Evolutionary conservation across 2,113 vertebrate genomes (phyloP), one percentile per base, ranked within the genome.

Genomic region (Paradisaea rubra): DNA sequence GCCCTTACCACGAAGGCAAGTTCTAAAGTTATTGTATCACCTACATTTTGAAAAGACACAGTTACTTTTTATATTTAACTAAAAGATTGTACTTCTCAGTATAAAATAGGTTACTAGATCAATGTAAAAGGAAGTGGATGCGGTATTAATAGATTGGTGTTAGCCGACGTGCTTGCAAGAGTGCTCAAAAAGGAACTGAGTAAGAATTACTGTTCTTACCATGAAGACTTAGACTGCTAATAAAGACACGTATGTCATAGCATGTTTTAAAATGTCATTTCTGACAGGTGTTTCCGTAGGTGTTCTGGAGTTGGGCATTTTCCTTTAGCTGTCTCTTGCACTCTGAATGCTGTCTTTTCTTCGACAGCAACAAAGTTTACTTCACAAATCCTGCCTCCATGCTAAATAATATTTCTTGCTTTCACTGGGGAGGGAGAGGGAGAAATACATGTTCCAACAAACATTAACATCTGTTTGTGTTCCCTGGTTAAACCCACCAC

Each of bases 101-200:
- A 30, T 60, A 47, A 93, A 93, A 27, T 31, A 88, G 76, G 77
- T 93, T 79, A 72, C 47, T 90, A 78, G 80, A 59, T 83, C 35
- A 83, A 30, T 39, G 47, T 49, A n/a, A 78, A 81, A 91, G 94
- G 92, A 96, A 91, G 81, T 88, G 64, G 71, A 64, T 57, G 21
- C 0, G 39, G 7, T 95, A 93, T 93, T 90, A 89, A 96, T 85
- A 93, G 88, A 31, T 15, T 35, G 19, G 54, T 70, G 42, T 83
- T 80, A 91, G 72, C 69, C 77, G 54, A 6, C 3, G 7, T 1
- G 3, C 52, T 73, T 61, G 57, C 42, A 92, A 2, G 21, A 50
- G 25, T 52, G 30, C 66, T 35, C 42, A 57, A 16, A 72, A 81
- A 74, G 88, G 52, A 93, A 84, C 80, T 49, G 64, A 82, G 10